These are phyloP conservation scores for Rhinopomastus cyanomelas DNA, from an alignment of 2,113 vertebrate species.

Conservation along the genomic window DNA sequence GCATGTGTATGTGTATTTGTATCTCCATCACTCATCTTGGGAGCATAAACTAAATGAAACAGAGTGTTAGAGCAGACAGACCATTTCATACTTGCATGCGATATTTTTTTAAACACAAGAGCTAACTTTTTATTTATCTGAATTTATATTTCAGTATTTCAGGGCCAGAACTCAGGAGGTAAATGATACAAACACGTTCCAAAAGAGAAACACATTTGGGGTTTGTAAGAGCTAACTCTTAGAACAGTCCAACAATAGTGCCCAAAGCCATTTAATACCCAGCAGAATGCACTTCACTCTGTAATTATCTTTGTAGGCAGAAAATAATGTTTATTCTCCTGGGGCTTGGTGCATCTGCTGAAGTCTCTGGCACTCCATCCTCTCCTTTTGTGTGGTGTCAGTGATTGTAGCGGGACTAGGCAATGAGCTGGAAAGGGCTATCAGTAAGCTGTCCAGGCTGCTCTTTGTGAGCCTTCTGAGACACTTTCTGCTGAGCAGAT, in stretches of 20 bases:
- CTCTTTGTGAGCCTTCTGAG: neutral
- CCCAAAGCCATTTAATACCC: neutral
- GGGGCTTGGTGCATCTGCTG: slow-evolving; percentile 25
- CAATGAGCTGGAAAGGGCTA: slow-evolving; percentile 30
- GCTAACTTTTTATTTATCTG: too few species aligned
- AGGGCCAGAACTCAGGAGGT: neutral
- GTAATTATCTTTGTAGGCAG: slow-evolving; percentile 52
- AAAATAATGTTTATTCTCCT: slow-evolving; percentile 12
- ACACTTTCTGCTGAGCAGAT: neutral
- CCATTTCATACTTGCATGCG: too few species aligned
- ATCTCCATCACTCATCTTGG: too few species aligned
- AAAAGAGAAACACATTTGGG: neutral
- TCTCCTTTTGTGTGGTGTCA: slow-evolving; percentile 11
- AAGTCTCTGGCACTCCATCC: neutral
- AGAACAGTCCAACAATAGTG: neutral
- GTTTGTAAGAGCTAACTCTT: neutral
- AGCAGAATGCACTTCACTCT: neutral
- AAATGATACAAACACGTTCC: neutral
- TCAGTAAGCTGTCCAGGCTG: neutral
- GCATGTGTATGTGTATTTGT: too few species aligned
- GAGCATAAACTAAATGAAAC: too few species aligned
- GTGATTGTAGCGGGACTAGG: neutral
- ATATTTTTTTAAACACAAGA: too few species aligned
- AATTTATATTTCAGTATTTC: neutral
- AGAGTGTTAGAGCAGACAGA: too few species aligned